Base-by-base conservation (phyloP, 2,113 vertebrate species). In the Rhinoptilus africanus region DNA sequence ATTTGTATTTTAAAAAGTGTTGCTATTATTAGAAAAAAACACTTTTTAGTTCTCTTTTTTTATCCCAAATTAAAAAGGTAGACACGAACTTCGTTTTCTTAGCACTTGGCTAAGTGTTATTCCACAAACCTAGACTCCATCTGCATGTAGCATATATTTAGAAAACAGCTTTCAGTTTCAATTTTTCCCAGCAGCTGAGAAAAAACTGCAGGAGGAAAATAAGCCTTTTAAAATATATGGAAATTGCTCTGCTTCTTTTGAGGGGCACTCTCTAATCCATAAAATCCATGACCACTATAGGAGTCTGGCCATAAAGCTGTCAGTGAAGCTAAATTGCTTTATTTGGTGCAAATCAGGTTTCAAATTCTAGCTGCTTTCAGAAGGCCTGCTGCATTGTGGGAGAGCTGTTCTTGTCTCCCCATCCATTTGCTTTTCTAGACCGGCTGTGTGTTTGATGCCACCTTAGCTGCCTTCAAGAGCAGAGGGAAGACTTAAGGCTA, bases 61-160 rank as follows among this genome's bases (percentile, higher is more conserved):
- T 26, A 41, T 37, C 7, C 30, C 50, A 28, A 73, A 75, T 67
- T 85, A 60, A 79, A 81, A 97, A 94, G 50, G 76, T 63, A 91
- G 81, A 57, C 19, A 1, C 28, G 69, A 91, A 83, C 45, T 91
- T 91, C 26, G 75, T 95, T 97, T 94, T 92, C 67, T 92, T 97
- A 88, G 35, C 95, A 89, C 87, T 95, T 97, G 45, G 71, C 67
- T 82, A 94, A 96, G 91, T 95, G 95, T 97, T 97, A 96, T 89
- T 91, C 89, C 94, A 97, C 97, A 97, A 94, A 88, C n/a, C 63
- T 82, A 94, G 89, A 91, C 85, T 92, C 96, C 93, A 96, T 96
- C 92, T 96, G 95, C 75, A 51, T 59, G 41, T 80, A 54, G 51
- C 8, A 0, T 92, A 95, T 96, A 97, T 96, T 95, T 96, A 95